Conservation (phyloP, 2,113 vertebrate species). For the Mastomys coucha region DNA sequence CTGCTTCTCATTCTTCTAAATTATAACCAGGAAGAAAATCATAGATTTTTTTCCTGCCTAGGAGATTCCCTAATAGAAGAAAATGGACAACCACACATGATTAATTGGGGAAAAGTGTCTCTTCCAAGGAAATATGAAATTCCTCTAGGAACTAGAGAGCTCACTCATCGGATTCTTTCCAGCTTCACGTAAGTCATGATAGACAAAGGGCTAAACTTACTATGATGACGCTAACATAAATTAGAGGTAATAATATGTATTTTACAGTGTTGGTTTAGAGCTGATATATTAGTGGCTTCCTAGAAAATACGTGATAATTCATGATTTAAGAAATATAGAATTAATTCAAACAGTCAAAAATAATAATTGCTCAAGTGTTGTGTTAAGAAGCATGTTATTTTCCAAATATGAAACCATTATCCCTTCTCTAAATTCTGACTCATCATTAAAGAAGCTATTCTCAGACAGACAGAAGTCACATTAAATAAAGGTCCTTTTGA, state of each 20-base stretch:
- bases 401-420: background rate
- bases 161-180: background rate
- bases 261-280: background rate
- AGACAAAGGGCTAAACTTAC: background rate
- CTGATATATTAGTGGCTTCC: background rate
- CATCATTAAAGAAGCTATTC: background rate
- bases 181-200: background rate
- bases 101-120: background rate
- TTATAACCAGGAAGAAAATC: background rate
- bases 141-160: accelerated
- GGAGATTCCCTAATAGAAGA: background rate
- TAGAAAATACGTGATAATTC: background rate
- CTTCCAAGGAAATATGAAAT: background rate
- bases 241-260: background rate
- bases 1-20: background rate
- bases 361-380: background rate
- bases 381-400: background rate
- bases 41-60: background rate
- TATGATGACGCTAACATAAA: background rate
- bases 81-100: background rate
- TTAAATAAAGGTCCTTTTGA: background rate
- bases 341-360: constrained; percentile 15
- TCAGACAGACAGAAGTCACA: background rate
- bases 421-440: background rate
- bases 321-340: constrained; percentile 12